phyloP scores from a whole-genome alignment of 2,113 vertebrate genomes.

The Nematolebias whitei region DNA sequence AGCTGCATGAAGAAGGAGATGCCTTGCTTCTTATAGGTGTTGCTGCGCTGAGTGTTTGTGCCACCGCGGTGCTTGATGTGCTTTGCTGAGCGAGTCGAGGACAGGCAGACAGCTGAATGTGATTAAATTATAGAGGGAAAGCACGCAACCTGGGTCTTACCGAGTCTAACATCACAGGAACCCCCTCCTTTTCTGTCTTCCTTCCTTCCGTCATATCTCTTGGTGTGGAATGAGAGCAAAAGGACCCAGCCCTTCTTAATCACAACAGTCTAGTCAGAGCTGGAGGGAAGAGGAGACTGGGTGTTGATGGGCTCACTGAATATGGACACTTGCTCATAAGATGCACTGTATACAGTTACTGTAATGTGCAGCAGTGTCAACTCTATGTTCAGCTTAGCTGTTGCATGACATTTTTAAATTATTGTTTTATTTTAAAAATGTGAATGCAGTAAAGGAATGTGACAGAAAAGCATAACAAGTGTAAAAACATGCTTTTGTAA shows the following conservation, averaged over 20 bases:
- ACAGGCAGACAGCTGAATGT: slow-evolving; percentile 74
- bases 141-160: slow-evolving; percentile 69
- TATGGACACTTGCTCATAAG: slow-evolving; percentile 43
- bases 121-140: slow-evolving; percentile 82
- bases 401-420: background rate
- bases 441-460: background rate
- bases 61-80: slow-evolving; percentile 59
- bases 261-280: slow-evolving; percentile 57
- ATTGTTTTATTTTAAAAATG: background rate
- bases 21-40: slow-evolving; percentile 56
- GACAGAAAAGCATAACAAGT: background rate
- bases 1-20: slow-evolving; percentile 42
- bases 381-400: background rate
- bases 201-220: slow-evolving; percentile 16
- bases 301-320: slow-evolving; percentile 57
- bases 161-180: slow-evolving; percentile 68
- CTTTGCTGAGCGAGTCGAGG: slow-evolving; percentile 67
- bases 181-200: slow-evolving; percentile 31
- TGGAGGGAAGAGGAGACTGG: slow-evolving; percentile 54
- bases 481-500: background rate
- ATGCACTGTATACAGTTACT: slow-evolving; percentile 26
- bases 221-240: slow-evolving; percentile 34
- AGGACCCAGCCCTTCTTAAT: slow-evolving; percentile 49
- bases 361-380: slow-evolving; percentile 1
- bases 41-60: slow-evolving; percentile 23